Conservation (phyloP, 2,113 vertebrate species). For the Procavia capensis region DNA sequence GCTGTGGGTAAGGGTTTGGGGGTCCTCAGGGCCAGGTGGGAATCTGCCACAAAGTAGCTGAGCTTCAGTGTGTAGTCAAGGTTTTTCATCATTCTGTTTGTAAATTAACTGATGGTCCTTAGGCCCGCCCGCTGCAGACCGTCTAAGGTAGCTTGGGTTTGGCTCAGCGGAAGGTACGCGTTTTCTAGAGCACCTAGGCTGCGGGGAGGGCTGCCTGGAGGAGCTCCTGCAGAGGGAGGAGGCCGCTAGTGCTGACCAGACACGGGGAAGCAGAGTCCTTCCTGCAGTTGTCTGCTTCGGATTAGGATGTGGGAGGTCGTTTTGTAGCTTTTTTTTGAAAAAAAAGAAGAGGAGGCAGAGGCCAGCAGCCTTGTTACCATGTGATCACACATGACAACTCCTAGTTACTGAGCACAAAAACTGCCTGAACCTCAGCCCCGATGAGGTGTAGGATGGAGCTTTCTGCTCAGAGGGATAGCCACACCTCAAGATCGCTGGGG, state of each 20-base stretch:
- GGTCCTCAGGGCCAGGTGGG: not conserved
- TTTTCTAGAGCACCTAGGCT: not conserved
- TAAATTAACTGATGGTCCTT: not conserved
- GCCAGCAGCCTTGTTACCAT: not conserved
- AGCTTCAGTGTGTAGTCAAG: not conserved
- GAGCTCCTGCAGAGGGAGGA: not conserved
- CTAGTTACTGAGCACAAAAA: not conserved
- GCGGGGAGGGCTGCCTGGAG: not conserved
- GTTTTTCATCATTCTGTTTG: not conserved
- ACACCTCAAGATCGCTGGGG: not conserved
- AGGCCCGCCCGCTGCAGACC: not conserved
- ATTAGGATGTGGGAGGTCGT: not conserved
- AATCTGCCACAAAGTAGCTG: not conserved
- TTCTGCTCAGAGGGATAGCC: not conserved
- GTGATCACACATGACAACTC: not conserved
- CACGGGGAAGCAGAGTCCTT: too few species aligned
- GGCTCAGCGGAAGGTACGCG: not conserved
- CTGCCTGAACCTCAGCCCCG: not conserved
- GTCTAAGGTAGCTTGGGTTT: not conserved
- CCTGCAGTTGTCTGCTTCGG: not conserved
- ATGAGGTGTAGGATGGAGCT: not conserved
- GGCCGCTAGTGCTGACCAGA: not conserved
- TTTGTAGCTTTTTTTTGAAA: not conserved
- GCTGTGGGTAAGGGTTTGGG: not conserved
- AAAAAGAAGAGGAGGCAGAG: not conserved